Base-by-base conservation (phyloP, 30 jellyfish, hydroid and myxozoan genomes). In the Hydractinia symbiolongicarpus region DNA sequence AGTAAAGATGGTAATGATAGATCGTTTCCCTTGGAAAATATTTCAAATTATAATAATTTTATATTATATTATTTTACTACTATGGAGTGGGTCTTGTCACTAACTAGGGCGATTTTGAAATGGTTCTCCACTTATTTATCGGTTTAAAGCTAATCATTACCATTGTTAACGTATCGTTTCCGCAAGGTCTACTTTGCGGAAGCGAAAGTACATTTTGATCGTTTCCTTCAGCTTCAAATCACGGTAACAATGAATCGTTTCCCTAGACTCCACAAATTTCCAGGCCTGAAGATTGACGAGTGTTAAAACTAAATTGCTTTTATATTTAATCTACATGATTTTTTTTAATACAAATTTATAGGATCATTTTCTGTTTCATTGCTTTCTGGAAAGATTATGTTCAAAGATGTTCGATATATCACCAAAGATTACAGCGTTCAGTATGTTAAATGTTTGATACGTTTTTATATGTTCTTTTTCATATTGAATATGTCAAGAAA, bases 281-380 rank as follows among this genome's bases (percentile, higher is more conserved):
- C n/a, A n/a, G n/a, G n/a, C n/a, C n/a, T n/a, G n/a, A n/a, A n/a
- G n/a, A n/a, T n/a, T 30, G 44, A 30, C 44, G 44, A 30, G 44
- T 30, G 19, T 11, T 58, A 16, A 11, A 16, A 58, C 19, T 11
- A 3, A 58, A 58, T 13, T 58, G 15, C 19, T 11, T 16, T 7
- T 50, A 54, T 81, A 60, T 9, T n/a, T 17, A 61, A 60, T 51
- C 9, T 68, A 61, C 17, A 17, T 20, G 56, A 1, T 2, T 19
- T 7, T 53, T 13, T 4, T 51, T 7, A 50, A 19, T 52, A 51
- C 4, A 14, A 44, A 8, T 19, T 56, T 72, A 5, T 55, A 86
- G 98, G 98, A 54, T 82, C 98, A 69, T 90, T 90, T 77, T 90
- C 97, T 21, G 53, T 90, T 51, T 90, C 97, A 69, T 54, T 90